Percentiles rank a stretch among this genome's conserved stretches.
Evolutionary conservation across 2,113 vertebrate species (phyloP).

Genomic region (Actenoides lindsayi): DNA sequence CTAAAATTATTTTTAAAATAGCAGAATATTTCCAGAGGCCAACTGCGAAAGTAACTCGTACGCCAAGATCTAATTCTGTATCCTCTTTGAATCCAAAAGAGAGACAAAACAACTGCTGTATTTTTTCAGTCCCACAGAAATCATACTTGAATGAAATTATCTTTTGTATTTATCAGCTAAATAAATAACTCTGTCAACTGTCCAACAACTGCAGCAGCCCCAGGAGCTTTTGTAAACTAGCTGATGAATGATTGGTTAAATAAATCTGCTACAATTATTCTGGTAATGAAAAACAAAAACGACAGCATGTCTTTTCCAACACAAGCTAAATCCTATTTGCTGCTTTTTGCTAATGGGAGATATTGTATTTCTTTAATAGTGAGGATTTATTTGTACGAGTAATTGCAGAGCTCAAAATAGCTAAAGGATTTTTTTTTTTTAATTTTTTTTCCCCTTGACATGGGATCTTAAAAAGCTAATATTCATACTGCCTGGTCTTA

Average conservation of each 20-base stretch:
- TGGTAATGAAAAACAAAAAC: constrained; percentile 56
- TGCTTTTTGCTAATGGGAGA: constrained; percentile 45
- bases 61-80: constrained; percentile 18
- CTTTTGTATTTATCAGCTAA: constrained; percentile 50
- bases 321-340: constrained; percentile 52
- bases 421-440: background rate
- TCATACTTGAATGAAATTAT: constrained; percentile 25
- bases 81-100: background rate
- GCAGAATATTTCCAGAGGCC: constrained; percentile 37
- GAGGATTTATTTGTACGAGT: constrained; percentile 49
- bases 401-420: constrained; percentile 49
- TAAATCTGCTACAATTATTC: constrained; percentile 58
- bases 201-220: constrained; percentile 34
- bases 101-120: constrained; percentile 1
- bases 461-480: constrained; percentile 60
- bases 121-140: constrained; percentile 14
- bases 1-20: constrained; percentile 44
- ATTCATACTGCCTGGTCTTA: constrained; percentile 36
- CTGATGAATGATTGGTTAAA: constrained; percentile 65
- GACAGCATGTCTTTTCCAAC: constrained; percentile 39
- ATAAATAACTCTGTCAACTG: constrained; percentile 64
- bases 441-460: background rate
- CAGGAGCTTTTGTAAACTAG: constrained; percentile 55
- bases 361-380: constrained; percentile 37
- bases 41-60: background rate